Base-by-base conservation (phyloP, 2,113 vertebrate genomes). In the Aegithalos caudatus region DNA sequence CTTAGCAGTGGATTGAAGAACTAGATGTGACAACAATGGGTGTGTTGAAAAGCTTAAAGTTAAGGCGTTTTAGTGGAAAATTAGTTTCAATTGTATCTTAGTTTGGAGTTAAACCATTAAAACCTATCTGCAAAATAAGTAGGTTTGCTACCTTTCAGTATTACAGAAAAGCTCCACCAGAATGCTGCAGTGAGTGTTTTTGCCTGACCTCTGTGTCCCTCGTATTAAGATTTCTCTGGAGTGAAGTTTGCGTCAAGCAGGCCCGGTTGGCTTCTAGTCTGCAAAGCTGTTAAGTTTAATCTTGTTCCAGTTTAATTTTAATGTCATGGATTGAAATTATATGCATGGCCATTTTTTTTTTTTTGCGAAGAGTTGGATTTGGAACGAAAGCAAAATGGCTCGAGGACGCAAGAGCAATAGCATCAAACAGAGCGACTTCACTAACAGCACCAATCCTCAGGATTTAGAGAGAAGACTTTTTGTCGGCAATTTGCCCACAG, bases 391-490 rank as follows among this genome's bases (percentile, higher is more conserved):
- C 97, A 97, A 96, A 98, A 99, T 99, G 98, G 98, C 98, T 97
- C 98, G 97, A 97, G 97, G 98, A 98, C 98, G 98, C 97, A 99
- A 98, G 97, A 98, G 97, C 95, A 66, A 95, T 88, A 98, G 98
- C 62, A 98, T 98, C 90, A 93, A 93, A 93, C 93, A 96, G 92
- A 98, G 91, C 92, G 97, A 97, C 89, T 98, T 92, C 97, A 97
- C 97, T 95, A 98, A 98, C 98, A 98, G 98, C 96, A 98, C 97
- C 95, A 97, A 98, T 82, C 99, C 98, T 18, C 97, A 97, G 86
- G 98, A 98, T 97, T 98, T 99, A 98, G 98, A 99, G 94, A 98
- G 98, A 97, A 97, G 98, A 97, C 98, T 99, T 98, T 99, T 98
- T 98, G 98, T 99, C 92, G 98, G 98, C 95, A 99, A 98, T 99